Conservation (phyloP, 2,113 vertebrate species). For the Hystrix cristata region DNA sequence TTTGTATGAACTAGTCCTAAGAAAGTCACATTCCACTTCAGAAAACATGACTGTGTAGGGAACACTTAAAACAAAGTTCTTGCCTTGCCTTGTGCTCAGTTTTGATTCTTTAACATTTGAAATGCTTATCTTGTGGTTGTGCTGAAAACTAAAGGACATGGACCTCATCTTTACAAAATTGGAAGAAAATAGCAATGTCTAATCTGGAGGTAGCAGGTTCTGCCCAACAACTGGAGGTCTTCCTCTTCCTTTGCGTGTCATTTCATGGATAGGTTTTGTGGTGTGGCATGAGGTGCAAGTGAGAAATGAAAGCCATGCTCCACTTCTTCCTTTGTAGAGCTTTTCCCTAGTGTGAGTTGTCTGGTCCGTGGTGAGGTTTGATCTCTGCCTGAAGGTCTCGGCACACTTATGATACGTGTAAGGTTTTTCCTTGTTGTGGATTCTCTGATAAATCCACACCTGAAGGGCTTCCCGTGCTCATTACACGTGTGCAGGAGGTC, state of each 20-base stretch:
- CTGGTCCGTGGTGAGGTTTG: conserved; percentile 80
- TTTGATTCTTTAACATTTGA: conserved; percentile 32
- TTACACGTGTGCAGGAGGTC: conserved; percentile 79
- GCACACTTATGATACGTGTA: conserved; percentile 69
- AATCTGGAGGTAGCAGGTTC: background rate
- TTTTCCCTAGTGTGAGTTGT: conserved; percentile 84
- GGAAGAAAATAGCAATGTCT: background rate
- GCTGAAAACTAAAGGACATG: background rate
- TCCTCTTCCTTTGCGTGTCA: background rate
- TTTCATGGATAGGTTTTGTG: conserved; percentile 82
- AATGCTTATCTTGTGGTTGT: background rate
- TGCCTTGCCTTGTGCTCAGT: conserved; percentile 1
- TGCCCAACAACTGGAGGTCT: background rate
- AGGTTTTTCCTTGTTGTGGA: conserved; percentile 82
- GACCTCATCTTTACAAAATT: background rate
- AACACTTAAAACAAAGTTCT: conserved; percentile 7
- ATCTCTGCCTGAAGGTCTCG: conserved; percentile 83
- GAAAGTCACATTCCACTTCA: background rate
- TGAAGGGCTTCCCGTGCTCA: conserved; percentile 82
- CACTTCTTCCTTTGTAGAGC: conserved; percentile 81
- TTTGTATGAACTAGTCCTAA: conserved; percentile 11
- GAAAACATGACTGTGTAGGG: background rate
- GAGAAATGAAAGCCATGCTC: conserved; percentile 80
- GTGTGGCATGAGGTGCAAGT: conserved; percentile 82
- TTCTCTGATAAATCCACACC: conserved; percentile 81